Evolutionary conservation across 2,113 vertebrate species (phyloP).

Genomic region (Aspidoscelis tigris): DNA sequence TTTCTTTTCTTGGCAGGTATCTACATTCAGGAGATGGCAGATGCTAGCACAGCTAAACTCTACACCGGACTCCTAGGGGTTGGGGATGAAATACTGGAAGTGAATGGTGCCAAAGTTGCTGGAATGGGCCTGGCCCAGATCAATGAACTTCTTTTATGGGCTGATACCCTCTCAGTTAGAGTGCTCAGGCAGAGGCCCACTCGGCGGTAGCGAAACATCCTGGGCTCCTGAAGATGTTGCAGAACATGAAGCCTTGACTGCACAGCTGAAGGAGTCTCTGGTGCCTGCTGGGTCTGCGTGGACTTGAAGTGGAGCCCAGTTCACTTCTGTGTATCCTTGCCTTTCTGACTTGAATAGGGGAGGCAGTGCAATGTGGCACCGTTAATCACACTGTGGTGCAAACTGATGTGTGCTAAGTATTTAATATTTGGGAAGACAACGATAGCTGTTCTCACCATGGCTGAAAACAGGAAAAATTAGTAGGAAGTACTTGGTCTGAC

Average conservation of each 20-base stretch:
- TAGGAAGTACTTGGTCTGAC: not conserved
- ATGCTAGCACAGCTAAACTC: slow-evolving; percentile 81
- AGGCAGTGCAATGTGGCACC: not conserved
- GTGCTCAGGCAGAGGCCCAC: slow-evolving; percentile 83
- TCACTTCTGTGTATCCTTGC: not conserved
- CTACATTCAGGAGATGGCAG: slow-evolving; percentile 90
- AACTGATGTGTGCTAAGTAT: slow-evolving; percentile 5
- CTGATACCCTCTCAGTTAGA: slow-evolving; percentile 80
- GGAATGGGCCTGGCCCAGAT: slow-evolving; percentile 85
- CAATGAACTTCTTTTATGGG: slow-evolving; percentile 80
- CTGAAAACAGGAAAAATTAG: not conserved
- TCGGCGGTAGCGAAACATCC: slow-evolving; percentile 69
- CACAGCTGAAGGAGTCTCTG: not conserved
- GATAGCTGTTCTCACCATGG: not conserved
- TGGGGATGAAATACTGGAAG: slow-evolving; percentile 94
- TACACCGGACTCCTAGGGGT: slow-evolving; percentile 87
- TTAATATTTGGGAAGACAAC: slow-evolving; percentile 16
- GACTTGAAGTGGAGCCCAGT: not conserved
- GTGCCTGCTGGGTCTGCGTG: not conserved
- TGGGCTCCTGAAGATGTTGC: not conserved
- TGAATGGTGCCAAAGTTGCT: slow-evolving; percentile 86
- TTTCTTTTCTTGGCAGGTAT: slow-evolving; percentile 75
- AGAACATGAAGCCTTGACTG: not conserved
- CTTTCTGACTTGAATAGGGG: not conserved
- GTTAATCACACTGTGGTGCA: not conserved